A percentile compares a stretch with the other conserved stretches of the same genome.
These are phyloP conservation scores for Myathropa florea DNA, from an alignment of 2,888 invertebrate species.

Conservation along the genomic window DNA sequence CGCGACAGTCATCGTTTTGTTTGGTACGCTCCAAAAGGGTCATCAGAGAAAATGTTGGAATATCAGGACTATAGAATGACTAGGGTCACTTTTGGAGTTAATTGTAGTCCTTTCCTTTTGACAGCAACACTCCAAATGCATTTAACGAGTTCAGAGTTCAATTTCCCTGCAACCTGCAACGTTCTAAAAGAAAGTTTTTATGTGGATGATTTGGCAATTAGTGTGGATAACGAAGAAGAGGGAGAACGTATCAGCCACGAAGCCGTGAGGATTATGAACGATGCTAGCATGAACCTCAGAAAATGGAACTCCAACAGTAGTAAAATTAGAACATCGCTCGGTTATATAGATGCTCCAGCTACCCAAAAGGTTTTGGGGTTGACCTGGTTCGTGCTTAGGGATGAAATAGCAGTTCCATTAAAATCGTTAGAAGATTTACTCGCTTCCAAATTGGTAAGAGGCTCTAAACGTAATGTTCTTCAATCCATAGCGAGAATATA, in stretches of 20 bases:
- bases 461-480: neutral
- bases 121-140: neutral
- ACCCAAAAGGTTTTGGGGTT: constrained; percentile 34
- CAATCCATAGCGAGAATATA: constrained; percentile 7
- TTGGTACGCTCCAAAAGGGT: constrained; percentile 1
- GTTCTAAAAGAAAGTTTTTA: neutral
- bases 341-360: too few species aligned
- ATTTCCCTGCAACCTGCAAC: neutral
- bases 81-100: neutral
- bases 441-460: too few species aligned
- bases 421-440: neutral
- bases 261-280: neutral
- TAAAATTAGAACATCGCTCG: too few species aligned
- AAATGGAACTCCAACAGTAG: constrained; percentile 17
- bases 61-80: constrained; percentile 5
- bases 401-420: neutral
- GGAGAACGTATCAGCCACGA: neutral
- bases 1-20: constrained; percentile 6
- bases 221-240: neutral
- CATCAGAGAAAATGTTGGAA: too few species aligned
- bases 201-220: neutral
- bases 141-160: too few species aligned
- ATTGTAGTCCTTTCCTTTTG: neutral
- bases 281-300: neutral
- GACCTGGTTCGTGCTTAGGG: neutral